Percentiles rank a stretch among this genome's conserved stretches.
These are phyloP conservation scores for Drosophila sp. DNA, from an alignment of 1,140 invertebrate species.

Conservation along the genomic window DNA sequence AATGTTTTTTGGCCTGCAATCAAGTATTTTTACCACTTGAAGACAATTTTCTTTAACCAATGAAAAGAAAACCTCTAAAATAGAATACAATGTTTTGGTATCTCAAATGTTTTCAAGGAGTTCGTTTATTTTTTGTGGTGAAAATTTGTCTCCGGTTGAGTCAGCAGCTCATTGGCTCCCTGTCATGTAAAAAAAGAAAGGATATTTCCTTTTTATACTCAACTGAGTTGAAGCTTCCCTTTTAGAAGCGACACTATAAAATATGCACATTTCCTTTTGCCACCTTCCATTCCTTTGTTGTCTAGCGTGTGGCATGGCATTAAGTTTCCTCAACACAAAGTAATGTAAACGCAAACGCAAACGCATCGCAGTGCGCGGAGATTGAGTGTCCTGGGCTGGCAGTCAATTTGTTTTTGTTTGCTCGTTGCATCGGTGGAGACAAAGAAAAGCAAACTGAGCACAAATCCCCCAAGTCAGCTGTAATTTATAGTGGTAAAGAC, in stretches of 20 bases:
- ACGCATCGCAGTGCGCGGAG: slow-evolving; percentile 33
- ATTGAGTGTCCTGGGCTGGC: slow-evolving; percentile 50
- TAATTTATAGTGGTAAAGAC: slow-evolving; percentile 60
- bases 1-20: too few species aligned
- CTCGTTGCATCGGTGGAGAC: slow-evolving; percentile 39
- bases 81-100: background rate
- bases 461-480: slow-evolving; percentile 57
- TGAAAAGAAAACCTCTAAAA: background rate
- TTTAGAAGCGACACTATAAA: slow-evolving; percentile 24
- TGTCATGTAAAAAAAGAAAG: slow-evolving; percentile 17
- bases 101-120: background rate
- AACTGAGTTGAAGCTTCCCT: slow-evolving; percentile 42
- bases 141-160: background rate
- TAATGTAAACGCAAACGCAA: background rate
- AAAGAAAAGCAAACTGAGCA: slow-evolving; percentile 24
- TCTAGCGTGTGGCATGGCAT: slow-evolving; percentile 68
- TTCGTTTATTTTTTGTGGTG: background rate
- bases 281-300: slow-evolving; percentile 59
- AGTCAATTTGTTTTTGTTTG: slow-evolving; percentile 27
- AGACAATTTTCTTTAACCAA: too few species aligned
- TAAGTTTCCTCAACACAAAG: slow-evolving; percentile 44
- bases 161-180: background rate
- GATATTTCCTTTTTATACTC: slow-evolving; percentile 39
- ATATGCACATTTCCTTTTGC: slow-evolving; percentile 38
- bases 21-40: too few species aligned